Conservation (phyloP, 2,113 vertebrate genomes). For the Cyphomyrus plagiostoma region DNA sequence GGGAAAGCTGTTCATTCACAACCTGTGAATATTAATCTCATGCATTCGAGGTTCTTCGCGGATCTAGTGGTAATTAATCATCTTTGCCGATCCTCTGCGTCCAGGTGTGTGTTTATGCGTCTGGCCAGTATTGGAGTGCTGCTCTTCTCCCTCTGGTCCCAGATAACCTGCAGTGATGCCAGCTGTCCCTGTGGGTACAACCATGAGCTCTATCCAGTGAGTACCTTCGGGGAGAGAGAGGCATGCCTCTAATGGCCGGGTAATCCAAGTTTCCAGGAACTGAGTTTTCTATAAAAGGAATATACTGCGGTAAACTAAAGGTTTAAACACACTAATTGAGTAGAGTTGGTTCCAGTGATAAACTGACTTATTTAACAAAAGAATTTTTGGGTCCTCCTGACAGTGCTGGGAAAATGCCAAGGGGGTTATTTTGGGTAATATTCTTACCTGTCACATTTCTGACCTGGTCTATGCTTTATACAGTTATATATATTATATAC, state of each 20-base stretch:
- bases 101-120: slow-evolving; percentile 86
- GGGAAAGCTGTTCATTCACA: not conserved
- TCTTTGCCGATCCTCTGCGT: slow-evolving; percentile 10
- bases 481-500: not conserved
- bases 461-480: not conserved
- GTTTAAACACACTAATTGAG: not conserved
- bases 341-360: not conserved
- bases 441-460: not conserved
- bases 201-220: slow-evolving; percentile 77
- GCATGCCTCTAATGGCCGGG: not conserved
- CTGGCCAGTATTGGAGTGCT: slow-evolving; percentile 86
- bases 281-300: not conserved
- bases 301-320: not conserved
- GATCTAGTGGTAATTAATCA: not conserved
- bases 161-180: slow-evolving; percentile 61
- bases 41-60: not conserved
- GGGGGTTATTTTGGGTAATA: not conserved
- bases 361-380: not conserved
- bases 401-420: not conserved
- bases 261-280: not conserved
- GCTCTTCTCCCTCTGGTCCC: slow-evolving; percentile 81
- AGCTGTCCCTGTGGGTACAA: slow-evolving; percentile 83
- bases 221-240: slow-evolving; percentile 27
- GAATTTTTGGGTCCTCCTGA: not conserved
- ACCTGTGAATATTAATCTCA: not conserved